These are phyloP conservation scores for Melanostigma gelatinosum DNA, from an alignment of 2,113 vertebrate species.

Conservation along the genomic window DNA sequence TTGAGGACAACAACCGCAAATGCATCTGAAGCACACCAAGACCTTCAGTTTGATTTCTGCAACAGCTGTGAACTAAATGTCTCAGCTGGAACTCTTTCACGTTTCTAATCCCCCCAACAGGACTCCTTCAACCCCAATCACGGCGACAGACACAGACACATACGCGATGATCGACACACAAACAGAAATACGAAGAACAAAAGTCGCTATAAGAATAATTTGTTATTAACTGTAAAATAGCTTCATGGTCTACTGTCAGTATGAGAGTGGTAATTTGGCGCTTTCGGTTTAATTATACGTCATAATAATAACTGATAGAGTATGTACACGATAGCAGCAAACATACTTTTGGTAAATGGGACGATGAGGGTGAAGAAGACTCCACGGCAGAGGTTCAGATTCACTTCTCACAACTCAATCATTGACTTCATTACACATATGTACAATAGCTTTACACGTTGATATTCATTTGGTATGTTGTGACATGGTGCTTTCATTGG, in stretches of 20 bases:
- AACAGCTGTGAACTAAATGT: constrained; percentile 6
- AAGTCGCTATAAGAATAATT: constrained; percentile 73
- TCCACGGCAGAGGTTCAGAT: constrained; percentile 57
- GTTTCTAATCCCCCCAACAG: constrained; percentile 1
- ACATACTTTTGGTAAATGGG: constrained; percentile 82
- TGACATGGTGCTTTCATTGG: neutral
- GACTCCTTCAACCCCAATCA: constrained; percentile 53
- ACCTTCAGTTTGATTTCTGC: neutral
- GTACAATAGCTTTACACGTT: constrained; percentile 69
- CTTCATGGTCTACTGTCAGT: constrained; percentile 67
- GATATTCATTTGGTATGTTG: constrained; percentile 68
- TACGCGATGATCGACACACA: constrained; percentile 61
- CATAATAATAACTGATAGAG: constrained; percentile 66
- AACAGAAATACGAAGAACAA: constrained; percentile 59
- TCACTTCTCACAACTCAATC: constrained; percentile 58
- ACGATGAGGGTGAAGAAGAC: constrained; percentile 51
- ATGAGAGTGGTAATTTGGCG: constrained; percentile 61
- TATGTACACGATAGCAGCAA: constrained; percentile 87
- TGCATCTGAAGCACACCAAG: neutral
- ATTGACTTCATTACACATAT: constrained; percentile 79
- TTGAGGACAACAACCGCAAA: neutral
- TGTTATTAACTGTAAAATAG: constrained; percentile 71
- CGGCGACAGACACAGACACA: constrained; percentile 17
- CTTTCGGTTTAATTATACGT: constrained; percentile 69
- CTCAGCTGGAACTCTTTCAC: constrained; percentile 27